Conservation (phyloP, 2,113 vertebrate species). For the Phocoena phocoena region DNA sequence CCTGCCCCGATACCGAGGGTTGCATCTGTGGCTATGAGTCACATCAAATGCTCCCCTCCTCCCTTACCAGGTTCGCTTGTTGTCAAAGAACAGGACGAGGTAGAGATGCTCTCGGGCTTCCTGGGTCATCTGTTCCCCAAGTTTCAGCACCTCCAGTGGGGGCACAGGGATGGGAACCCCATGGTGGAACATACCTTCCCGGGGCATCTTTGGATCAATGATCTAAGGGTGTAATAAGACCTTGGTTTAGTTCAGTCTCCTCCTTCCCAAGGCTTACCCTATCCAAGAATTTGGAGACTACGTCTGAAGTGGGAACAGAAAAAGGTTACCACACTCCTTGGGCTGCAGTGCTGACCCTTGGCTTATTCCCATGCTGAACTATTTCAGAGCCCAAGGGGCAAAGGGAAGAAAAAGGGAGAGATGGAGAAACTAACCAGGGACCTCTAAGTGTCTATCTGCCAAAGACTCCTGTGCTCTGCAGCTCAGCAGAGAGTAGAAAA, state of each 20-base stretch:
- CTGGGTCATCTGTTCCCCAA: conserved; percentile 99
- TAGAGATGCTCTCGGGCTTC: conserved; percentile 98
- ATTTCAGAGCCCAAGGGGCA: not conserved
- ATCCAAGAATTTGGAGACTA: not conserved
- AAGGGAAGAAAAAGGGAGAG: not conserved
- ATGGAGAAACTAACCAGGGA: not conserved
- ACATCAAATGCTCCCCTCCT: not conserved
- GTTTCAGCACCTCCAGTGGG: conserved; percentile 96
- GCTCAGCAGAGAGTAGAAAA: not conserved
- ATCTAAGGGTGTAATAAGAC: conserved; percentile 86
- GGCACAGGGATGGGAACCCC: conserved; percentile 98
- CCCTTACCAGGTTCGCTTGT: conserved; percentile 98
- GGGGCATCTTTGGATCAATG: conserved; percentile 99
- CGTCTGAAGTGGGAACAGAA: not conserved
- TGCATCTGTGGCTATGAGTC: not conserved
- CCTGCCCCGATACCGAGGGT: not conserved
- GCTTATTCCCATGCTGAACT: not conserved
- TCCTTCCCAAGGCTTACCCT: not conserved
- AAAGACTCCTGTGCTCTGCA: conserved; percentile 2
- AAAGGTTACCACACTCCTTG: not conserved
- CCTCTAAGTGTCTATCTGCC: not conserved
- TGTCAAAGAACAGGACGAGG: conserved; percentile 99
- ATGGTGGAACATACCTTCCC: conserved; percentile 97
- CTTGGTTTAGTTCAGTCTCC: conserved; percentile 31
- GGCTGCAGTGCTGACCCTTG: not conserved